phyloP scores from a whole-genome alignment of 2,113 vertebrate species.

The Charadrius vociferus region DNA sequence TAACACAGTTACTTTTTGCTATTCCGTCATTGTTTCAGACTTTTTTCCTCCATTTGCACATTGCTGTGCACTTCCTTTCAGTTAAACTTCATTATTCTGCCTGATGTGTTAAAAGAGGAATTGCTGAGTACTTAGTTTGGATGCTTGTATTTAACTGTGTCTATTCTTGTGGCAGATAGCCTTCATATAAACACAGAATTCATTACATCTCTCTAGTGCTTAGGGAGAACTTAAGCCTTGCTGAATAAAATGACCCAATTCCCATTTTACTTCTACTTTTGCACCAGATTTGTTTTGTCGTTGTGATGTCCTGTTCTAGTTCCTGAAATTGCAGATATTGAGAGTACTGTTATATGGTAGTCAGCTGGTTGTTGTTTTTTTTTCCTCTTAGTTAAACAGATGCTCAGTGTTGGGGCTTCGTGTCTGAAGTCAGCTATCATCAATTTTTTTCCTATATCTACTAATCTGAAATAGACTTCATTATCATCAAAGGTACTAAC shows the following conservation, averaged over 20 bases:
- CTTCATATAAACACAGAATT: not conserved
- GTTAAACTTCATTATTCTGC: constrained; percentile 50
- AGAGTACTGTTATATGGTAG: not conserved
- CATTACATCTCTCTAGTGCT: not conserved
- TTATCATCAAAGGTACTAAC: not conserved
- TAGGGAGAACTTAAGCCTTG: not conserved
- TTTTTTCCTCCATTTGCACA: constrained; percentile 2
- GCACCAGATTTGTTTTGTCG: not conserved
- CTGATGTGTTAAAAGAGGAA: constrained; percentile 40
- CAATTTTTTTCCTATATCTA: not conserved
- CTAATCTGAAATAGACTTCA: not conserved
- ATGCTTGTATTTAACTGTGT: not conserved
- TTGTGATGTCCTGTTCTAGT: not conserved
- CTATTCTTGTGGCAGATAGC: constrained; percentile 5
- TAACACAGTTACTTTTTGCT: not conserved
- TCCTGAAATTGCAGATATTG: not conserved
- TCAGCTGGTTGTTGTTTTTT: not conserved
- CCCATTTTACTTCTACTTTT: not conserved
- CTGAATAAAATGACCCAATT: not conserved
- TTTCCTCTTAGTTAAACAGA: not conserved
- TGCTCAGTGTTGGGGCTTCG: not conserved
- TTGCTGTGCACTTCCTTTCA: constrained; percentile 52
- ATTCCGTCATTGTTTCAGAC: constrained; percentile 31
- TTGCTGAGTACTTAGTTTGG: constrained; percentile 39
- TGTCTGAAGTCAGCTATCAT: not conserved